Evolutionary conservation across 2,888 invertebrate species (phyloP), one percentile per base, ranked within the genome.

Genomic region (Zonitis immaculata): DNA sequence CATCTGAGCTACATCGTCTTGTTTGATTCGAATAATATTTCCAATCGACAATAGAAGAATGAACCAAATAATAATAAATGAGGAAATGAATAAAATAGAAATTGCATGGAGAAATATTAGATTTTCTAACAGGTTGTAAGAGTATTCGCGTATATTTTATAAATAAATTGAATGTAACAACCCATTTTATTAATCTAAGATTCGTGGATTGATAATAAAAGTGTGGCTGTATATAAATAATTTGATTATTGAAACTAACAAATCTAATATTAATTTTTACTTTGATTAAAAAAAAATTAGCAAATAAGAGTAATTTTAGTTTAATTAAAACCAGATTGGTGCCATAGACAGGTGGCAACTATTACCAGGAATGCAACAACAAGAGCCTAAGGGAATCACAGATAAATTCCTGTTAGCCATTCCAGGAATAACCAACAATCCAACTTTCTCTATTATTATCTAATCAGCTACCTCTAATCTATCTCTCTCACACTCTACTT

Each of bases 1-100:
- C 63, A 64, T 58, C 63, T 64, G 63, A 61, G 58, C 58, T 39
- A n/a, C n/a, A n/a, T n/a, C n/a, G n/a, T n/a, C n/a, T n/a, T n/a
- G n/a, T n/a, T n/a, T n/a, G n/a, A n/a, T n/a, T n/a, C 44, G 44
- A 47, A 50, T 11, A 12, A 12, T 4, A n/a, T n/a, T n/a, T n/a
- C n/a, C n/a, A n/a, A n/a, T n/a, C n/a, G n/a, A n/a, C n/a, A n/a
- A n/a, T n/a, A n/a, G n/a, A n/a, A n/a, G n/a, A n/a, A n/a, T n/a
- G n/a, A n/a, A n/a, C n/a, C n/a, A n/a, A n/a, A n/a, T n/a, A n/a
- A n/a, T n/a, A n/a, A n/a, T n/a, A n/a, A n/a, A n/a, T n/a, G n/a
- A n/a, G n/a, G n/a, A n/a, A n/a, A n/a, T n/a, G n/a, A 3, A 44
- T 1, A 44, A 44, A 44, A 44, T 26, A 11, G 18, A 25, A 18